phyloP scores from a whole-genome alignment of 2,888 invertebrate genomes.

The Odontocolon sp. region DNA sequence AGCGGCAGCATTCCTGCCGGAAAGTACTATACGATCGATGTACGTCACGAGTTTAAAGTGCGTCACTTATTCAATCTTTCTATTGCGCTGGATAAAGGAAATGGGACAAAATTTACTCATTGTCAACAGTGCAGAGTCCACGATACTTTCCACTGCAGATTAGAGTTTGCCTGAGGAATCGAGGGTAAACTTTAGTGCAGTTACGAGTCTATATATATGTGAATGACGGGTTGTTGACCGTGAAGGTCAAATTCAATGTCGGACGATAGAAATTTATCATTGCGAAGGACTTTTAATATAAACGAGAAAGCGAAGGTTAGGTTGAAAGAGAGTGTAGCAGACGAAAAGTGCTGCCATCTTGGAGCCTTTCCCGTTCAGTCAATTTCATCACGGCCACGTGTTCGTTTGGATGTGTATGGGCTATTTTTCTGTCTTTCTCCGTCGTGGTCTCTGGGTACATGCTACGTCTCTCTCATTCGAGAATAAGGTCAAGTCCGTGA shows the following conservation, averaged over 20 bases:
- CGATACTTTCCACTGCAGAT: too few relatives aligned
- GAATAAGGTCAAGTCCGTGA: slow-evolving; percentile 35
- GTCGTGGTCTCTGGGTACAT: too few relatives aligned
- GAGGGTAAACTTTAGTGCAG: neutral
- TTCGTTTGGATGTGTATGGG: too few relatives aligned
- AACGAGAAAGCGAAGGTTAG: neutral
- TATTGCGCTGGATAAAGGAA: neutral
- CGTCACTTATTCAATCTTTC: neutral
- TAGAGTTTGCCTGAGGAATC: neutral
- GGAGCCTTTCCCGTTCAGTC: neutral
- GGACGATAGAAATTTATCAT: neutral
- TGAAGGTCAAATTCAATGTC: slow-evolving; percentile 28
- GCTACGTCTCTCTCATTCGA: neutral
- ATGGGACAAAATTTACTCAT: neutral
- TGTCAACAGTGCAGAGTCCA: neutral
- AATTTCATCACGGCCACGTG: neutral
- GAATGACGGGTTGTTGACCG: slow-evolving; percentile 3
- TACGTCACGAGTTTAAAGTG: neutral
- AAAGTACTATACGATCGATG: neutral
- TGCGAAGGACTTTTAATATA: neutral
- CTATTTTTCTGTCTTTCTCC: too few relatives aligned
- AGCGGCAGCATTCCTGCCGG: neutral
- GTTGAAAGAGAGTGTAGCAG: neutral
- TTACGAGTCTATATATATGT: neutral
- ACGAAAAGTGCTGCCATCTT: too few relatives aligned